Base-by-base conservation (phyloP, 2,113 vertebrate species). In the Gadus macrocephalus region DNA sequence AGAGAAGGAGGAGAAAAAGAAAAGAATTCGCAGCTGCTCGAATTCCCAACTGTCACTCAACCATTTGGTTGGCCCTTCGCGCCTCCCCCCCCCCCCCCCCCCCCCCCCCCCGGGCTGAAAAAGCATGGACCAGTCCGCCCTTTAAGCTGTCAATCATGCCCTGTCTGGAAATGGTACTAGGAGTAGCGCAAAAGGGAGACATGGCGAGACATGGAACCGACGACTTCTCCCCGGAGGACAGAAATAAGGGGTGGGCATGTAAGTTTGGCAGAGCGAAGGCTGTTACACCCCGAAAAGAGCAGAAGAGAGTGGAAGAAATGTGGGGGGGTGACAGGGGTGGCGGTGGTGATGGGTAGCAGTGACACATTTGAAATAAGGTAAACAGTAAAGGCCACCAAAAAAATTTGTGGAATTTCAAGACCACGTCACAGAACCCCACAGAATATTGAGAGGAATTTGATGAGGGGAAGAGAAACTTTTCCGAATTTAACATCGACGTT, bases 21-120 rank as follows among this genome's bases (percentile, higher is more conserved):
- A 81, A 72, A 74, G 72, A 72, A 74, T 3, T 79, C 78, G 79
- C 85, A 86, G 81, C 84, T 82, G 66, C 71, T 79, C 79, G 78
- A 83, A n/a, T 74, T 73, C 76, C 75, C 83, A 86, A 83, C 77
- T 75, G 74, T 35, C 31, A 35, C 31, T 35, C 6, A 35, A 35
- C 53, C 75, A 38, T 72, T 66, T 49, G 19, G 70, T 49, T 73
- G 5, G 31, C 25, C 58, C 59, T 69, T 73, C 15, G 3, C 31
- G 31, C 31, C 31, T 5, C 31, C 1, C 31, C 31, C 31, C 4
- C 31, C 2, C 61, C 27, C 66, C 35, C 31, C 1, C 31, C 31
- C 1, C 31, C 31, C 31, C 4, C 31, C 2, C 61, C 27, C 66
- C 35, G 62, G 67, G 58, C 59, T 86, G 78, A 7, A 83, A 78